Percentiles rank a stretch among this genome's conserved stretches.
These are phyloP conservation scores for Scaptomyza flava DNA, from an alignment of 2,888 invertebrate species.

Conservation along the genomic window DNA sequence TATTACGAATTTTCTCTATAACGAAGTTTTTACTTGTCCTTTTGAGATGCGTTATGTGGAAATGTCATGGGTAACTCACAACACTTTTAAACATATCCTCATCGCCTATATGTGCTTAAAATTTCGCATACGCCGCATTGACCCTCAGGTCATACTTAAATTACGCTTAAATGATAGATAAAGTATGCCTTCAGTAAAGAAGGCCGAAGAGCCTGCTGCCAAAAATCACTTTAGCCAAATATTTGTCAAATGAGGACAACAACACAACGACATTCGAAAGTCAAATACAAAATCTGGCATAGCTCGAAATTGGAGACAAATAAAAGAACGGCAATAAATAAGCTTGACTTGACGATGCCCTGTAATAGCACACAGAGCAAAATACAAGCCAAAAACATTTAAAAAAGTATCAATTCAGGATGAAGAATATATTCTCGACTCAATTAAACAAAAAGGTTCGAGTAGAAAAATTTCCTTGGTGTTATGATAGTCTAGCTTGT, in stretches of 20 bases:
- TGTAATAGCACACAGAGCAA: neutral
- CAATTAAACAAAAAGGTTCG: too few species aligned
- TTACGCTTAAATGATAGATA: constrained; percentile 53
- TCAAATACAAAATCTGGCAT: constrained; percentile 46
- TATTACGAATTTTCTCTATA: too few species aligned
- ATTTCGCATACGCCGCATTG: constrained; percentile 73
- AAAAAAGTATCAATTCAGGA: neutral
- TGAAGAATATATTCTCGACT: neutral
- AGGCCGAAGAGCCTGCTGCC: constrained; percentile 38
- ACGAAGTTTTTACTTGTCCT: too few species aligned
- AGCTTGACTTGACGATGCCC: constrained; percentile 3
- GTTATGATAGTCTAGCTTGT: neutral
- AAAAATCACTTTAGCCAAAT: constrained; percentile 75
- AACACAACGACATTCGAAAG: constrained; percentile 31
- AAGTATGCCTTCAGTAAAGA: constrained; percentile 52
- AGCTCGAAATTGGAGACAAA: constrained; percentile 36
- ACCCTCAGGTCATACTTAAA: constrained; percentile 48
- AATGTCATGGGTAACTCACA: neutral
- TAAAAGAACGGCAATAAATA: neutral
- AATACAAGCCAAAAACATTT: neutral
- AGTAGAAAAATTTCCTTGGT: neutral
- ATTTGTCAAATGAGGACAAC: constrained; percentile 65
- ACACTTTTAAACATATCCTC: neutral
- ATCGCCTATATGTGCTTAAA: constrained; percentile 14
- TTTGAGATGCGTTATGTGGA: too few species aligned